A percentile compares a stretch with the other conserved stretches of the same genome.
Evolutionary conservation across 2,888 invertebrate genomes (phyloP).

Genomic region (Mimas tiliae): DNA sequence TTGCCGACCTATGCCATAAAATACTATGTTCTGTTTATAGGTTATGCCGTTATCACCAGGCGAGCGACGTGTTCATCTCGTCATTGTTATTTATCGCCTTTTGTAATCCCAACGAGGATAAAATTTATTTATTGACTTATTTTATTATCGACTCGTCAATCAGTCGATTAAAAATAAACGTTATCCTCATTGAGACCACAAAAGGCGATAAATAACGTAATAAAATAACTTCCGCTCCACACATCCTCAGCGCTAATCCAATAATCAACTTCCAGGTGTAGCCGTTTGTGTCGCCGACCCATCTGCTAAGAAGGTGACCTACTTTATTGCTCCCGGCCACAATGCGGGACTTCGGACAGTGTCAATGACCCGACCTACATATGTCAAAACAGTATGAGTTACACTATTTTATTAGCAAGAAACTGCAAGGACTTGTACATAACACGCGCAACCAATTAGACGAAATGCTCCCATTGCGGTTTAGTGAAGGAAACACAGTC

Average conservation of each 20-base stretch:
- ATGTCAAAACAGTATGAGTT: conserved; percentile 13
- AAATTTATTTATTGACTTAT: no score
- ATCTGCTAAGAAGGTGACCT: conserved; percentile 38
- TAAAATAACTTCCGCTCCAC: background rate
- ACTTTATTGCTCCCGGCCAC: conserved; percentile 36
- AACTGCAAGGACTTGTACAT: conserved; percentile 29
- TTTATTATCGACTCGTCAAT: no score
- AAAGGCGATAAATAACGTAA: conserved; percentile 5
- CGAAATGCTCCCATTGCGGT: conserved; percentile 3
- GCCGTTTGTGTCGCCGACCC: conserved; percentile 32
- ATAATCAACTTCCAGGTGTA: conserved; percentile 24
- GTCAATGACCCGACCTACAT: conserved; percentile 23
- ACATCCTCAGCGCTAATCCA: background rate
- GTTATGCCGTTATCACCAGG: no score
- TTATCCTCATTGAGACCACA: no score
- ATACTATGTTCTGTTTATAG: no score
- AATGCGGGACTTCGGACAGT: conserved; percentile 30
- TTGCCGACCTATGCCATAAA: no score
- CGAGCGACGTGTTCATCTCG: no score
- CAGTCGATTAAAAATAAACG: no score
- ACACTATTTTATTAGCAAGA: conserved; percentile 10
- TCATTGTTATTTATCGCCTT: no score
- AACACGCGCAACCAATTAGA: conserved; percentile 18
- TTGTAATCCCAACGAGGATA: no score
- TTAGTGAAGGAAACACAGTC: background rate